Percentiles rank a stretch among this genome's conserved stretches.
Evolutionary conservation across 1,140 invertebrate species (phyloP).

Genomic region (Theocolax elegans): DNA sequence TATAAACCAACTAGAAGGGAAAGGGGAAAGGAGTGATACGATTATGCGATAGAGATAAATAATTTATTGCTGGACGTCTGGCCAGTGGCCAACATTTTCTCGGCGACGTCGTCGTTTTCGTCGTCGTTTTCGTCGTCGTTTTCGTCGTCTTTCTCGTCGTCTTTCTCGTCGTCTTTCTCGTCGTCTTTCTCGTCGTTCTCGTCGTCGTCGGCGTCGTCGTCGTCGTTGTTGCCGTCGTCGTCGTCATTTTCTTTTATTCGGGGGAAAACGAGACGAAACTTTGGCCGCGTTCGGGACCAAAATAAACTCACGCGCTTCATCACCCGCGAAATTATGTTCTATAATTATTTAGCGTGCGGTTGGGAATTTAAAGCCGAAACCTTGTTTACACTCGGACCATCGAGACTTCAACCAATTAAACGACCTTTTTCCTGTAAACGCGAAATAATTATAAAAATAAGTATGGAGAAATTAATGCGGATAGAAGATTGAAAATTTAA

Average conservation of each 20-base stretch:
- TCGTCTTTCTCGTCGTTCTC: constrained; percentile 23
- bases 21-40: too few relatives aligned
- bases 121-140: background rate
- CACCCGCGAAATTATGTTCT: constrained; percentile 29
- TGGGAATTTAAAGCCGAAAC: constrained; percentile 20
- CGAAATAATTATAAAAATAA: too few relatives aligned
- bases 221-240: too few relatives aligned
- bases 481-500: too few relatives aligned
- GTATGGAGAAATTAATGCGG: too few relatives aligned
- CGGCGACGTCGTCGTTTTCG: too few relatives aligned
- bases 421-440: too few relatives aligned
- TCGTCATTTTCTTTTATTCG: too few relatives aligned
- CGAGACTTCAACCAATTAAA: too few relatives aligned
- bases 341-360: constrained; percentile 22
- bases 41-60: constrained; percentile 60
- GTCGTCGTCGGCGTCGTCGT: constrained; percentile 39
- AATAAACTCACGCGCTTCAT: constrained; percentile 33
- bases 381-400: constrained; percentile 21
- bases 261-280: constrained; percentile 26
- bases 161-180: constrained; percentile 5
- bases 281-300: constrained; percentile 28
- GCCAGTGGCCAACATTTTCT: constrained; percentile 57
- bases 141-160: constrained; percentile 33
- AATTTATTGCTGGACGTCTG: constrained; percentile 58
- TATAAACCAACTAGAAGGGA: too few relatives aligned